Conservation (phyloP, 1,140 invertebrate genomes). For the Condylostylus longicornis region DNA sequence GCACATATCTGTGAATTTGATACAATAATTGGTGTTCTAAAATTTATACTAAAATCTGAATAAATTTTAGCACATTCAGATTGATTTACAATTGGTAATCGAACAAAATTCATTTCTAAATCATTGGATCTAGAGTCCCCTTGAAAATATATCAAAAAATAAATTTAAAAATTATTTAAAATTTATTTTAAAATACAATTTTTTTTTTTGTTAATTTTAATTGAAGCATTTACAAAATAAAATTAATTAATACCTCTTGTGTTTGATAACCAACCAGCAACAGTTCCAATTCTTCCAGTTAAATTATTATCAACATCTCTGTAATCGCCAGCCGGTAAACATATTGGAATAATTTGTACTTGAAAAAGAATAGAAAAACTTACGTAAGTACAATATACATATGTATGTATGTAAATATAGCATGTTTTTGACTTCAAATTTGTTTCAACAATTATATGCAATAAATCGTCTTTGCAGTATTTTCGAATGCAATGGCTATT, state of each 20-base stretch:
- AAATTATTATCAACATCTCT: conserved; percentile 20
- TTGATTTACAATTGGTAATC: conserved; percentile 33
- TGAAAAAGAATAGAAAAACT: conserved; percentile 4
- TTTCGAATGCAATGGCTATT: conserved; percentile 7
- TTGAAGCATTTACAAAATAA: not conserved
- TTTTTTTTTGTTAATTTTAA: not conserved
- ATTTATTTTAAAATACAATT: not conserved
- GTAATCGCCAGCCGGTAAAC: too few relatives aligned
- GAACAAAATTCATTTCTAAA: conserved; percentile 32
- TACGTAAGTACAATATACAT: not conserved
- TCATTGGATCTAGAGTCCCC: too few relatives aligned
- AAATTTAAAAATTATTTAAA: not conserved
- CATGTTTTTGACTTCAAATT: conserved; percentile 2
- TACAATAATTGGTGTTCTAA: conserved; percentile 30
- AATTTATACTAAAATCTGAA: conserved; percentile 29
- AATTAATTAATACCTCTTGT: conserved; percentile 8
- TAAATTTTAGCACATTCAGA: conserved; percentile 23
- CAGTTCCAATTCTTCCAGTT: conserved; percentile 32
- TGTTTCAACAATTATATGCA: not conserved
- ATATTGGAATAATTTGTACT: not conserved
- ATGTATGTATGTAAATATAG: too few relatives aligned
- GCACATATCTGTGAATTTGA: conserved; percentile 35
- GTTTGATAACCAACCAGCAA: conserved; percentile 39
- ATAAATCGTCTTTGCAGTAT: conserved; percentile 4
- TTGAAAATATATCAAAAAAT: too few relatives aligned